Evolutionary conservation across 2,888 invertebrate genomes (phyloP).

Genomic region (Miltochrista miniata): DNA sequence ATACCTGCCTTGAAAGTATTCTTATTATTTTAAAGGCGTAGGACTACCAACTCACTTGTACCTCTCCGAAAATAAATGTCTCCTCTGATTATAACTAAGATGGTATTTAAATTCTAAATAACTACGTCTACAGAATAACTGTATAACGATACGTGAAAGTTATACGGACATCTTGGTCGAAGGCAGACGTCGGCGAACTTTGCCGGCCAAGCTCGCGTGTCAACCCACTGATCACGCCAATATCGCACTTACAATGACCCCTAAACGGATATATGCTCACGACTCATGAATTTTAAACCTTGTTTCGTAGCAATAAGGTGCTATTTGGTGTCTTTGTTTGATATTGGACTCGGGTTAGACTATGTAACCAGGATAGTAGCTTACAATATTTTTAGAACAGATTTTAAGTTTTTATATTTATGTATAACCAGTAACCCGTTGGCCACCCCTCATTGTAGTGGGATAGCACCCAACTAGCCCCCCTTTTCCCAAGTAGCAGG

Average conservation of each 20-base stretch:
- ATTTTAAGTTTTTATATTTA: no score
- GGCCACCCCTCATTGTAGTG: no score
- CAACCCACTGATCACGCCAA: conserved; percentile 74
- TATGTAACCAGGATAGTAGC: no score
- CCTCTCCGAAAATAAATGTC: no score
- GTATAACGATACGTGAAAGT: conserved; percentile 38
- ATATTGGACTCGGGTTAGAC: conserved; percentile 2
- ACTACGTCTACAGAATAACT: conserved; percentile 46
- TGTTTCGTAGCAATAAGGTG: conserved; percentile 12
- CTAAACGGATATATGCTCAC: background rate
- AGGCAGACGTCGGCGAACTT: conserved; percentile 67
- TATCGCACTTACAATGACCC: conserved; percentile 43
- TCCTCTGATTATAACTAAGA: no score
- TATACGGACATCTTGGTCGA: conserved; percentile 43
- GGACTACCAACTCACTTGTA: no score
- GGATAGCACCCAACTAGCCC: no score
- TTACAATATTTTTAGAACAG: no score
- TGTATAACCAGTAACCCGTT: no score
- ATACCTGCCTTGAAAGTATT: no score
- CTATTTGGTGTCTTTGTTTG: background rate
- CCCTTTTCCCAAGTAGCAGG: no score
- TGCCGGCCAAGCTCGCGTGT: conserved; percentile 61
- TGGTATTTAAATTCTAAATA: conserved; percentile 7
- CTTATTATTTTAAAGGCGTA: no score
- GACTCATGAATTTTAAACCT: conserved; percentile 8